Evolutionary conservation across 2,113 vertebrate genomes (phyloP).

Genomic region (Myodes glareolus): DNA sequence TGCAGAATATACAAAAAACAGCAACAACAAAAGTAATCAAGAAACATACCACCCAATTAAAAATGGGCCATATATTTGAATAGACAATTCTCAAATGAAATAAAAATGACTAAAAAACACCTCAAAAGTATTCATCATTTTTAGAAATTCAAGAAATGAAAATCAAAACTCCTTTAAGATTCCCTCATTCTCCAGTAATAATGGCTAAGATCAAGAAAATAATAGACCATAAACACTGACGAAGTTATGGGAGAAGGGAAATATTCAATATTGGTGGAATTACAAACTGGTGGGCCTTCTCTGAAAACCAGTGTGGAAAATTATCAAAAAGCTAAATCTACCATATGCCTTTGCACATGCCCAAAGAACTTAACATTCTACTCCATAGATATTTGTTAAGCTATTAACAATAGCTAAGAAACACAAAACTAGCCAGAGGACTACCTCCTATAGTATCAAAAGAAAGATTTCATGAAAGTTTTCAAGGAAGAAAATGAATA

Average conservation of each 20-base stretch:
- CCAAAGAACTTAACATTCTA: background rate
- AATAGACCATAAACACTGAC: background rate
- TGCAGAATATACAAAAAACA: background rate
- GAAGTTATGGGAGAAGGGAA: background rate
- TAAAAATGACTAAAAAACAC: background rate
- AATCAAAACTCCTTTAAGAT: background rate
- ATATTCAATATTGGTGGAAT: background rate
- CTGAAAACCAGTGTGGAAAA: background rate
- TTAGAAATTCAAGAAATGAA: background rate
- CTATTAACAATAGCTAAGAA: background rate
- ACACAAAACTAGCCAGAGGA: background rate
- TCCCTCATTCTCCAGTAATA: background rate
- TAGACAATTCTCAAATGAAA: background rate
- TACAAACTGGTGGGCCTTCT: background rate
- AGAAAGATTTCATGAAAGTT: background rate
- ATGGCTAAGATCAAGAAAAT: background rate
- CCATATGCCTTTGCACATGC: background rate
- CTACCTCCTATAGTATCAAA: background rate
- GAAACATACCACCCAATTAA: background rate
- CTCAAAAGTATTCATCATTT: background rate
- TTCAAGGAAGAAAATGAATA: background rate
- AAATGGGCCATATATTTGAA: background rate
- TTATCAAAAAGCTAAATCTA: background rate
- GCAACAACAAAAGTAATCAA: background rate
- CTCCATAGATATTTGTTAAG: background rate